Base-by-base conservation (phyloP, 2,113 vertebrate genomes). In the Corythoichthys intestinalis region DNA sequence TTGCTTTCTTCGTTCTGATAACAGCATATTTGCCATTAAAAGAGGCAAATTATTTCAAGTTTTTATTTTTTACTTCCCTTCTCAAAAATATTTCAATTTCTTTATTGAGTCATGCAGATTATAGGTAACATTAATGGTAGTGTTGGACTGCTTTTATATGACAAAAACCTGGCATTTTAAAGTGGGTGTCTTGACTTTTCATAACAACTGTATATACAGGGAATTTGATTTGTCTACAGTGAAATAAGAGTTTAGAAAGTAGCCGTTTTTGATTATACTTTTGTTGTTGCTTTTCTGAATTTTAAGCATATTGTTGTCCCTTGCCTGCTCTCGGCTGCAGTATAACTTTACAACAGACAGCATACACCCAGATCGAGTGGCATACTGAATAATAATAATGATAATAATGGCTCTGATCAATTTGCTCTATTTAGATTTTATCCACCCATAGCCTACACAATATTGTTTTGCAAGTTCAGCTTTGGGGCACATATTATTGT, bases 321-420 rank as follows among this genome's bases (percentile, higher is more conserved):
- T 82, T 74, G 71, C 41, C 65, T 75, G 71, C 73, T 74, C 72
- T 67, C 63, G 67, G 78, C 87, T 83, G 73, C 80, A 87, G 84
- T 83, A 73, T 80, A 83, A 83, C 69, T 81, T 83, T 54, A 77
- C 77, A 79, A 83, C 69, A 83, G 83, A 86, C 84, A 80, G 68
- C 74, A 69, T 56, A 61, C 34, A 64, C 76, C 72, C 68, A 83
- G 72, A 75, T 53, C 75, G 70, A 83, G 72, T 70, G 62, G 60
- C 78, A 70, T 68, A 34, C 7, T 54, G 7, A 28, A 11, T 52
- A 52, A 52, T 52, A 52, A 52, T 52, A 52, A 75, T 77, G 69
- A 72, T 76, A 67, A 75, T 82, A 86, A 86, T 75, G 68, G 61
- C 66, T 70, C 69, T 64, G 61, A 74, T 38, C 80, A 73, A 84